These are phyloP conservation scores for Unio pictorum DNA, from an alignment of 2,888 invertebrate species.

Conservation along the genomic window DNA sequence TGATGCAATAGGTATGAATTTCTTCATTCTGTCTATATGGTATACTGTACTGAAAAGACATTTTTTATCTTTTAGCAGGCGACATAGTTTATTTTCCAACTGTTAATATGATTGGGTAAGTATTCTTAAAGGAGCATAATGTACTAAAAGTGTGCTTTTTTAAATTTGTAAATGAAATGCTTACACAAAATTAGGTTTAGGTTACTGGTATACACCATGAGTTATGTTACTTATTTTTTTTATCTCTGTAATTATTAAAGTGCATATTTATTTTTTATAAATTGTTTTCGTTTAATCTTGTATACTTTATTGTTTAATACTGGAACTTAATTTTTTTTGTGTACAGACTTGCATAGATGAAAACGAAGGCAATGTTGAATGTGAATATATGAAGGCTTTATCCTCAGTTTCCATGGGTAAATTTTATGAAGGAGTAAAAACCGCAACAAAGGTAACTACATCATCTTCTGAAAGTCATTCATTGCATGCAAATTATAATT, in stretches of 20 bases:
- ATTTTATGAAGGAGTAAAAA: conserved; percentile 61
- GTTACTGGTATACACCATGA: neutral
- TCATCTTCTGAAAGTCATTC: neutral
- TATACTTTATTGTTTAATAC: neutral
- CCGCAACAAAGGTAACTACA: conserved; percentile 50
- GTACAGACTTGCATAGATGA: conserved; percentile 53
- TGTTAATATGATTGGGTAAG: too few species aligned
- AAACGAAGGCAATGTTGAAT: conserved; percentile 46
- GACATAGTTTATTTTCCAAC: too few species aligned
- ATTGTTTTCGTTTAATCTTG: neutral
- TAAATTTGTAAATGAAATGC: neutral
- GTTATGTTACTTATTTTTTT: neutral
- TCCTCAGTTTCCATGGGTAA: conserved; percentile 51
- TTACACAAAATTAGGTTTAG: neutral
- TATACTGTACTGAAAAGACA: too few species aligned
- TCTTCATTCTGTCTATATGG: too few species aligned
- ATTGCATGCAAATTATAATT: neutral
- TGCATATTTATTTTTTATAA: too few species aligned
- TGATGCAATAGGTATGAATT: too few species aligned
- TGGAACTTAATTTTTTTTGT: conserved; percentile 2
- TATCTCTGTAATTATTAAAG: neutral
- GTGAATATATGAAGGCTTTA: conserved; percentile 59
- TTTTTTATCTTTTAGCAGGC: too few species aligned
- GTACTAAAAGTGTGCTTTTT: neutral
- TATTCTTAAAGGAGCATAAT: neutral